These are phyloP conservation scores for Rhabdomys pumilio DNA, from an alignment of 2,797 vertebrate species.

Conservation along the genomic window DNA sequence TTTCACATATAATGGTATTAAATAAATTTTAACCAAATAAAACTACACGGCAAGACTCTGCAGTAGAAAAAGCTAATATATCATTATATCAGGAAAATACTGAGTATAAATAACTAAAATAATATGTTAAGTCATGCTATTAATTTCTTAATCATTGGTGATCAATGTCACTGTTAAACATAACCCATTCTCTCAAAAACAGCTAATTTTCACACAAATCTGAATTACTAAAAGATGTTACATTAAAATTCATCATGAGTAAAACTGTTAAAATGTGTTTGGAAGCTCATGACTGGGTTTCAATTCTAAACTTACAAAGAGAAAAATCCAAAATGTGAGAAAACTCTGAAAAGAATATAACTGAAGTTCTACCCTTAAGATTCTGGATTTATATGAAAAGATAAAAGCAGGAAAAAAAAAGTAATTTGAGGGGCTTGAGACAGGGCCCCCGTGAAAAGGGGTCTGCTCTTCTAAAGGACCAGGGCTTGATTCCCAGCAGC, in stretches of 20 bases:
- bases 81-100: constrained; percentile 43
- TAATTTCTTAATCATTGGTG: constrained; percentile 27
- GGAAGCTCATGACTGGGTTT: constrained; percentile 32
- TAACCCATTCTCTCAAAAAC: neutral
- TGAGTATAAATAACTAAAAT: constrained; percentile 34
- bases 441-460: neutral
- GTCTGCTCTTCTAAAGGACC: neutral
- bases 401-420: constrained; percentile 55
- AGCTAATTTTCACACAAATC: constrained; percentile 26
- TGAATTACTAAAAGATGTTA: constrained; percentile 43
- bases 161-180: constrained; percentile 32
- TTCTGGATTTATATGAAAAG: constrained; percentile 56
- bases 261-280: constrained; percentile 57
- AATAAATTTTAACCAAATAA: constrained; percentile 45
- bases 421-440: neutral
- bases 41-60: constrained; percentile 19
- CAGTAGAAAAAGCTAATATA: constrained; percentile 44
- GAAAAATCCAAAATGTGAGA: neutral
- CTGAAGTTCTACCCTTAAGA: constrained; percentile 42
- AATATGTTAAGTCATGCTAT: neutral
- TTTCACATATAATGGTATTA: constrained; percentile 1
- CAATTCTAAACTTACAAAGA: constrained; percentile 51
- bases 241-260: constrained; percentile 52
- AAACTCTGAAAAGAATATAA: constrained; percentile 50
- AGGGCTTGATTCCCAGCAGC: neutral